These are phyloP conservation scores for Uromys caudimaculatus DNA, from an alignment of 2,797 vertebrate species.

Conservation along the genomic window DNA sequence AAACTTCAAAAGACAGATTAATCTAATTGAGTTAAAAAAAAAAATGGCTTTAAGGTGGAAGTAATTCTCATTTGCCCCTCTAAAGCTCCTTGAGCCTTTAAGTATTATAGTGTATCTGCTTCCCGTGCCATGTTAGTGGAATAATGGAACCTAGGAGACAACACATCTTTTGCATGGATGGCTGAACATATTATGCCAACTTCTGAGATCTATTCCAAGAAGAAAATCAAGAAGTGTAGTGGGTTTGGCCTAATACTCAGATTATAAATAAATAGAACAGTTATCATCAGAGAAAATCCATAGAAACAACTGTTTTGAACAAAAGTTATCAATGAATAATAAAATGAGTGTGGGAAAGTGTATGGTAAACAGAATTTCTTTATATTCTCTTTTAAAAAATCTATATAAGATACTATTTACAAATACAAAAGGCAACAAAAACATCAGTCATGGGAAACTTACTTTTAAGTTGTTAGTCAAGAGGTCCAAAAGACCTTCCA, in stretches of 20 bases:
- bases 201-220: not conserved
- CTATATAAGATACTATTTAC: not conserved
- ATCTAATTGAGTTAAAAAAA: not conserved
- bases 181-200: not conserved
- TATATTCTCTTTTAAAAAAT: not conserved
- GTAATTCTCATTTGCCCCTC: not conserved
- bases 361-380: not conserved
- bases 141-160: not conserved
- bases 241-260: not conserved
- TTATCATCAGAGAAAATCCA: not conserved
- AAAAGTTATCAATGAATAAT: not conserved
- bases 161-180: not conserved
- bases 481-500: not conserved
- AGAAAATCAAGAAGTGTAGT: not conserved
- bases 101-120: not conserved
- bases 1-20: not conserved
- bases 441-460: not conserved
- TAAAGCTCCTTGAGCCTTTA: not conserved
- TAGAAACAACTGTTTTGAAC: not conserved
- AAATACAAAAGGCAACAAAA: not conserved
- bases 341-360: not conserved
- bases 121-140: not conserved
- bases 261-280: not conserved
- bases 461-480: not conserved
- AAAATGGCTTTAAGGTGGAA: not conserved